Evolutionary conservation across 1,140 invertebrate genomes (phyloP).

Genomic region (Myzus persicae): DNA sequence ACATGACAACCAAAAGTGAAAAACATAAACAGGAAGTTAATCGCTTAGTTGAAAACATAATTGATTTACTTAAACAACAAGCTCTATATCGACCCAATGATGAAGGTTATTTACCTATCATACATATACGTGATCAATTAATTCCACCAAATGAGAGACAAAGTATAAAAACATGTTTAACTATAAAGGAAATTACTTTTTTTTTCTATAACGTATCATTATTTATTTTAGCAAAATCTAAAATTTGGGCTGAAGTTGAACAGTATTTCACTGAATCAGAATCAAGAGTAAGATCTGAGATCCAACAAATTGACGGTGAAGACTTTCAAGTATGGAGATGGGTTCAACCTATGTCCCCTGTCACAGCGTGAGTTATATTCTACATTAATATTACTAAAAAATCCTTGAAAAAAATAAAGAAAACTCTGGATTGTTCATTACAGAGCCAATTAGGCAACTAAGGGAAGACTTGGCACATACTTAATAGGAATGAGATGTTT

Average conservation of each 20-base stretch:
- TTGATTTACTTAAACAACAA: slow-evolving; percentile 63
- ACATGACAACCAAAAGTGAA: slow-evolving; percentile 58
- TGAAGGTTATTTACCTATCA: slow-evolving; percentile 77
- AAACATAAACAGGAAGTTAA: slow-evolving; percentile 62
- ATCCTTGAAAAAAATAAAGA: no score
- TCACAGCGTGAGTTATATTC: slow-evolving; percentile 11
- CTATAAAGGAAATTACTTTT: not conserved
- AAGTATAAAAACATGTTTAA: slow-evolving; percentile 63
- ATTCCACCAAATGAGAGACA: slow-evolving; percentile 80
- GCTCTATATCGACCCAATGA: slow-evolving; percentile 60
- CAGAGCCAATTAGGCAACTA: no score
- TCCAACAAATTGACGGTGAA: slow-evolving; percentile 86
- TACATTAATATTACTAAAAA: not conserved
- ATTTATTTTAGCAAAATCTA: slow-evolving; percentile 61
- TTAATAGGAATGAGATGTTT: no score
- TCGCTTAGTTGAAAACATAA: slow-evolving; percentile 63
- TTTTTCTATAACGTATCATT: not conserved
- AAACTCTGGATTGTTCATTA: no score
- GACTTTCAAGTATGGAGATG: slow-evolving; percentile 91
- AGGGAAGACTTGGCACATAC: no score
- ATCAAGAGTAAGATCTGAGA: slow-evolving; percentile 85
- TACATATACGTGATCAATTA: slow-evolving; percentile 88
- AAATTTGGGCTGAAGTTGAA: slow-evolving; percentile 76
- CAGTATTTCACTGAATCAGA: slow-evolving; percentile 88
- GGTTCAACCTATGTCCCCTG: slow-evolving; percentile 67